These are phyloP conservation scores for Alitta virens DNA, from an alignment of 2,888 invertebrate genomes.

Conservation along the genomic window DNA sequence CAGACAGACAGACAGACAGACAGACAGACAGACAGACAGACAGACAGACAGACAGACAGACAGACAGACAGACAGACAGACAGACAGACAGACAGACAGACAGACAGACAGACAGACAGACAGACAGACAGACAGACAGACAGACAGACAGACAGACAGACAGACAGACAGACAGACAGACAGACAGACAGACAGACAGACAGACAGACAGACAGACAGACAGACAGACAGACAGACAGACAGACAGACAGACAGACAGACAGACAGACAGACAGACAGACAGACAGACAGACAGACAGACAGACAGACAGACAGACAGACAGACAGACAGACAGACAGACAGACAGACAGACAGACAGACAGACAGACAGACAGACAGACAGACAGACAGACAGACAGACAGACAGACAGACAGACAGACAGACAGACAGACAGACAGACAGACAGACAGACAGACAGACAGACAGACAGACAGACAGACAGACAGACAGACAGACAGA, in stretches of 20 bases:
- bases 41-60: slow-evolving; percentile 27
- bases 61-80: slow-evolving; percentile 18
- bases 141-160: slow-evolving; percentile 26
- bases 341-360: slow-evolving; percentile 18
- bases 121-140: slow-evolving; percentile 22
- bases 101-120: slow-evolving; percentile 21
- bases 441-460: slow-evolving; percentile 22
- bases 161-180: slow-evolving; percentile 19
- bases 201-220: slow-evolving; percentile 14
- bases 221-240: slow-evolving; percentile 26
- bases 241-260: slow-evolving; percentile 22
- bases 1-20: slow-evolving; percentile 26
- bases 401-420: slow-evolving; percentile 24
- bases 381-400: slow-evolving; percentile 17
- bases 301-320: slow-evolving; percentile 19
- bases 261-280: slow-evolving; percentile 24
- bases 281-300: slow-evolving; percentile 24
- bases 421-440: slow-evolving; percentile 24
- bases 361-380: slow-evolving; percentile 27
- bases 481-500: slow-evolving; percentile 16
- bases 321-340: slow-evolving; percentile 27
- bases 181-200: slow-evolving; percentile 27
- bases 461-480: slow-evolving; percentile 26
- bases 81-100: slow-evolving; percentile 26
- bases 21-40: slow-evolving; percentile 16